Evolutionary conservation across 2,113 vertebrate species (phyloP).

Genomic region (Romanogobio albipinnatus): DNA sequence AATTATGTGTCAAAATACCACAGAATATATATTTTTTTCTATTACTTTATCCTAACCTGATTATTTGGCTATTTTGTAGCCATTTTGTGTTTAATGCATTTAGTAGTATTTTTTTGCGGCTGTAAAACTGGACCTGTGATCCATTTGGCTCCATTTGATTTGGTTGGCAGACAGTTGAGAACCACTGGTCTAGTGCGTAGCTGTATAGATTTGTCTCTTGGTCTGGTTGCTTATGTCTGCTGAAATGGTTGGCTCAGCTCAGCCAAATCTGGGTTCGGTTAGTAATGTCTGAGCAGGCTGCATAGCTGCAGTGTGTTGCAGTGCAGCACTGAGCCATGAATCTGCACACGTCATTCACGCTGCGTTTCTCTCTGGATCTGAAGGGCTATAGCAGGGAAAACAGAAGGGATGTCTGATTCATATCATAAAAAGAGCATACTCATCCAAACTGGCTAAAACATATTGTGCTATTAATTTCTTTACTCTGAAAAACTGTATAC

Average conservation of each 20-base stretch:
- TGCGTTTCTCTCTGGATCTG: neutral
- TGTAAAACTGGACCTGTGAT: neutral
- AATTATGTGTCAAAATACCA: neutral
- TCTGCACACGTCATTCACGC: neutral
- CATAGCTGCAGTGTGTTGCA: constrained; percentile 59
- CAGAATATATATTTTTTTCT: neutral
- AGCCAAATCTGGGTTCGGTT: constrained; percentile 50
- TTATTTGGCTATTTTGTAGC: too few species aligned
- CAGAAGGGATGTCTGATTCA: constrained; percentile 10
- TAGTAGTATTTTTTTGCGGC: neutral
- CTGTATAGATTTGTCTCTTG: neutral
- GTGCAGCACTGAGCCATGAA: constrained; percentile 1
- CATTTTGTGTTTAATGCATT: too few species aligned
- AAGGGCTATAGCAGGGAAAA: neutral
- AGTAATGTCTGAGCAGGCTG: constrained; percentile 47
- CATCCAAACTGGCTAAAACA: neutral
- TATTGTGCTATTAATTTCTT: neutral
- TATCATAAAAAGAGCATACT: neutral
- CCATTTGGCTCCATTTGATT: neutral
- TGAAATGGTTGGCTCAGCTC: constrained; percentile 2
- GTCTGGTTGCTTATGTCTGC: neutral
- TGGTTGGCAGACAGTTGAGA: neutral
- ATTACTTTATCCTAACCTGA: too few species aligned
- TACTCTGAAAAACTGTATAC: neutral
- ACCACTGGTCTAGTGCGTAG: neutral